Conservation (phyloP, 2,113 vertebrate genomes). For the Vulpes ferrilata region DNA sequence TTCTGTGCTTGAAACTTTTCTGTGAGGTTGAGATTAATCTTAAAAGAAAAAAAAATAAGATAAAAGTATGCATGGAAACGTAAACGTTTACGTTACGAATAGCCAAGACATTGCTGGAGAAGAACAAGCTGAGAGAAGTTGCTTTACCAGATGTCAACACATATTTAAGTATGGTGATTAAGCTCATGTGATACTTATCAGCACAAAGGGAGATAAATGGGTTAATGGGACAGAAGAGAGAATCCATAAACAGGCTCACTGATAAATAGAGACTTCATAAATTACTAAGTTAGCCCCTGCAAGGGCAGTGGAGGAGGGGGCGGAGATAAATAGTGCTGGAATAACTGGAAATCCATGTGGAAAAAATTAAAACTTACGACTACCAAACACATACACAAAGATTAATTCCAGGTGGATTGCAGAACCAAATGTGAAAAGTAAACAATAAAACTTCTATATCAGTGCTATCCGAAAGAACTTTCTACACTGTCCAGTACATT, state of each 20-base stretch:
- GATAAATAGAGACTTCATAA: slow-evolving; percentile 7
- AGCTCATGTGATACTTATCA: neutral
- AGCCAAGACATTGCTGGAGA: neutral
- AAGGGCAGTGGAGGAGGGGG: neutral
- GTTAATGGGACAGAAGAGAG: neutral
- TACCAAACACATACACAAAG: neutral
- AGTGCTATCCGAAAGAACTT: neutral
- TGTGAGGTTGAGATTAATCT: neutral
- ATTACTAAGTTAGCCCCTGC: neutral
- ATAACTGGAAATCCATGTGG: neutral
- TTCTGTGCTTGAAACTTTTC: neutral
- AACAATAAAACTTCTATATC: neutral
- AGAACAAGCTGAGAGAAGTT: neutral
- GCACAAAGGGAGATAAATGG: neutral
- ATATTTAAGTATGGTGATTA: neutral
- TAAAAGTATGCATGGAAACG: neutral
- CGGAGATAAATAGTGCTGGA: neutral
- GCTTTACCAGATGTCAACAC: neutral
- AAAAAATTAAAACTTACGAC: slow-evolving; percentile 13
- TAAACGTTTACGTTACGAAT: neutral
- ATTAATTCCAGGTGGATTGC: neutral
- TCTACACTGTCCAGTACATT: too few relatives aligned
- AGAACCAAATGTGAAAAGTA: neutral
- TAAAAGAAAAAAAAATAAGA: neutral
- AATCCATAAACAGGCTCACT: neutral